These are phyloP conservation scores for Genyomyrus donnyi DNA, from an alignment of 2,113 vertebrate species.

Conservation along the genomic window DNA sequence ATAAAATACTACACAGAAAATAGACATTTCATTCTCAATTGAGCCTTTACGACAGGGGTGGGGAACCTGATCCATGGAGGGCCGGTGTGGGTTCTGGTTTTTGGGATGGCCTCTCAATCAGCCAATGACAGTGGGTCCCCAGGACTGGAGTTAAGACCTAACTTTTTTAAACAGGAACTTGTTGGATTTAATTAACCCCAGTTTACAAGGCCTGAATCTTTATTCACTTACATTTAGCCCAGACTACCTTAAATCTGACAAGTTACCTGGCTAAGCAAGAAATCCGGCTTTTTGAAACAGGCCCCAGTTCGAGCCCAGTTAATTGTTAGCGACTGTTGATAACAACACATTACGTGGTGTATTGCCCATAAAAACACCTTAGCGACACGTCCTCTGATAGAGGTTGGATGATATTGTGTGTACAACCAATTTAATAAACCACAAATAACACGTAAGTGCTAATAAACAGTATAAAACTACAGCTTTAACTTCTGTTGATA, in stretches of 20 bases:
- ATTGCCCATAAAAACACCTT: background rate
- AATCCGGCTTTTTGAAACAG: background rate
- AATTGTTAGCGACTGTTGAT: background rate
- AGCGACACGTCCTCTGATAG: background rate
- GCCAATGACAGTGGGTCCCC: no score
- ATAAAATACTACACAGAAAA: background rate
- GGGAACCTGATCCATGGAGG: no score
- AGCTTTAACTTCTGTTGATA: background rate
- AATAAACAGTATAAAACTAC: background rate
- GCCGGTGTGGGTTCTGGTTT: no score
- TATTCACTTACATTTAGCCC: background rate
- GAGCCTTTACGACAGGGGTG: background rate
- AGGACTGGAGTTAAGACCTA: no score
- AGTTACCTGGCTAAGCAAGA: background rate
- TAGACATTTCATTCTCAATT: background rate
- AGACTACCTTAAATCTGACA: background rate
- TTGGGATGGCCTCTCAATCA: no score
- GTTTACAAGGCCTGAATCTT: background rate
- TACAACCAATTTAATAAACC: background rate
- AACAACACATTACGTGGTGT: background rate
- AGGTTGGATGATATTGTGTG: background rate
- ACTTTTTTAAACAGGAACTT: background rate
- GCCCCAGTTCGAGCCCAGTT: background rate
- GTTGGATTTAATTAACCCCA: background rate
- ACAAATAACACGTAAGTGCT: background rate